A percentile compares a stretch with the other conserved stretches of the same genome.
These are phyloP conservation scores for Echinarachnius parma DNA, from an alignment of 53 echinoderm and acorn worm species.

Conservation along the genomic window DNA sequence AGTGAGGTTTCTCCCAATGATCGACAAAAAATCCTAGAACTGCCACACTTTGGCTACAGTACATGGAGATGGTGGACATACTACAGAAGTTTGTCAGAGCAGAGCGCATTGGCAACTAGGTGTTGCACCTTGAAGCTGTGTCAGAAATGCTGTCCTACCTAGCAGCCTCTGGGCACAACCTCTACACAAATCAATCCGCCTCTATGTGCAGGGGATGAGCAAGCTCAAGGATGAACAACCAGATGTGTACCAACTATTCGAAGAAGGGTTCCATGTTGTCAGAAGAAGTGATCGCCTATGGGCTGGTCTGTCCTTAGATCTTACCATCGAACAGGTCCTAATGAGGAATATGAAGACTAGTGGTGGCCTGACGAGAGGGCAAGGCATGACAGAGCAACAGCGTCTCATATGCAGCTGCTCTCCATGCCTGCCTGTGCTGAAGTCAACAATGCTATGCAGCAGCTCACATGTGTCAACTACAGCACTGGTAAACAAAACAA, in stretches of 20 bases:
- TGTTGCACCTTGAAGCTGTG: constrained; percentile 10
- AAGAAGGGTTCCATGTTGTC: constrained; percentile 24
- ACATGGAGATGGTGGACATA: constrained; percentile 41
- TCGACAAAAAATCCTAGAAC: too few species aligned
- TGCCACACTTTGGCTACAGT: constrained; percentile 35
- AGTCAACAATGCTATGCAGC: constrained; percentile 27
- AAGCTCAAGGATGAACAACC: constrained; percentile 8
- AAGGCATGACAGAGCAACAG: constrained; percentile 34
- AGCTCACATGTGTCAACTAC: background rate
- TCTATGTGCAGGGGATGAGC: constrained; percentile 28
- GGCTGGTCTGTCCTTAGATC: constrained; percentile 34
- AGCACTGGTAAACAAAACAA: constrained; percentile 26
- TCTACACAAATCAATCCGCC: constrained; percentile 22
- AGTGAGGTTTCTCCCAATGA: too few species aligned
- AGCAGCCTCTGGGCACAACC: constrained; percentile 43
- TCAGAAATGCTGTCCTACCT: constrained; percentile 31
- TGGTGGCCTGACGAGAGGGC: constrained; percentile 50
- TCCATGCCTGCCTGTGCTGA: constrained; percentile 17
- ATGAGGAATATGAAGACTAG: constrained; percentile 49
- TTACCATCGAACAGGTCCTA: constrained; percentile 49
- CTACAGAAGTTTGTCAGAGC: constrained; percentile 16
- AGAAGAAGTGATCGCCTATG: constrained; percentile 31
- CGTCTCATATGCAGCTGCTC: constrained; percentile 8
- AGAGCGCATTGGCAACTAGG: constrained; percentile 48
- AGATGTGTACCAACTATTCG: constrained; percentile 18